phyloP scores from a whole-genome alignment of 2,113 vertebrate species.

The Gracilinanus agilis region DNA sequence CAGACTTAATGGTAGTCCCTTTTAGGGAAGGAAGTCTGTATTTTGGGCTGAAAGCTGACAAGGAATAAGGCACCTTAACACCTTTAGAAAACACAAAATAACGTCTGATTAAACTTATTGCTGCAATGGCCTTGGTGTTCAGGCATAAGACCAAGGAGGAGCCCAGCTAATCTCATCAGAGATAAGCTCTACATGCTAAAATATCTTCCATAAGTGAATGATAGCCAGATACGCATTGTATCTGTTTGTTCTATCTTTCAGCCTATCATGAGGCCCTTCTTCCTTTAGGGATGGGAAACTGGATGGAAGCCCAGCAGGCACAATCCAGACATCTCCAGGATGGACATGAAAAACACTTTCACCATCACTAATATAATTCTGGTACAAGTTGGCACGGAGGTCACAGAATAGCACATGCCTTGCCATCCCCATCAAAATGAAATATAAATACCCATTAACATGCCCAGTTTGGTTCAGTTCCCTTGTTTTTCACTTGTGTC shows the following conservation, averaged over 20 bases:
- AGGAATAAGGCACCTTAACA: not conserved
- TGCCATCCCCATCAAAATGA: not conserved
- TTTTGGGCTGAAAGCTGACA: not conserved
- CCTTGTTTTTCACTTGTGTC: too few relatives aligned
- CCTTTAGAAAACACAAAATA: not conserved
- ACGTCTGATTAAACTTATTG: not conserved
- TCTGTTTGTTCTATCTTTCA: not conserved
- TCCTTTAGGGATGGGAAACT: not conserved
- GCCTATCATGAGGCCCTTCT: too few relatives aligned
- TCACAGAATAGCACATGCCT: not conserved
- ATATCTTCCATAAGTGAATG: not conserved
- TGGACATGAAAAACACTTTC: not conserved
- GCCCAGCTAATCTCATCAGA: too few relatives aligned
- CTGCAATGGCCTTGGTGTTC: not conserved
- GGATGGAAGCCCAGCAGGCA: not conserved
- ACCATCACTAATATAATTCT: not conserved
- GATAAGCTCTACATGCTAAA: not conserved
- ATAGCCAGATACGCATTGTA: not conserved
- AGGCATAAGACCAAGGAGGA: not conserved
- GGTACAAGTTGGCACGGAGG: not conserved
- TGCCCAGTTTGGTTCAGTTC: not conserved
- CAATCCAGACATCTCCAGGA: not conserved
- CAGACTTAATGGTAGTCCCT: not conserved
- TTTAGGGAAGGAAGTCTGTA: constrained; percentile 5
- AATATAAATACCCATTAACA: not conserved